Conservation (phyloP, 2,888 invertebrate genomes). For the Heliconius ismenius region DNA sequence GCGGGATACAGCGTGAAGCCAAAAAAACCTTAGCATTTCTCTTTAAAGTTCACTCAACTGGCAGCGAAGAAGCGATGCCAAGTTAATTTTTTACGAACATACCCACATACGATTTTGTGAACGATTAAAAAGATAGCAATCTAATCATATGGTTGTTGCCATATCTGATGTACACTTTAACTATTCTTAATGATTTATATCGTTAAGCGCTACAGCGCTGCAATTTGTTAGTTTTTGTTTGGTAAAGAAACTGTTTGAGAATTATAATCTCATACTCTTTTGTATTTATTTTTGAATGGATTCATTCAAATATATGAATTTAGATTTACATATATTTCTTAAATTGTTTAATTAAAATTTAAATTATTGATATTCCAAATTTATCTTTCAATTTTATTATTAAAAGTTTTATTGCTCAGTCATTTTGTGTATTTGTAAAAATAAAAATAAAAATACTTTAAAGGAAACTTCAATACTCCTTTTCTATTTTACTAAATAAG, state of each 20-base stretch:
- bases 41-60: slow-evolving; percentile 30
- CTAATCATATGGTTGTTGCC: slow-evolving; percentile 51
- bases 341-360: not conserved
- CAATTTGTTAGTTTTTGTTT: not conserved
- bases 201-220: slow-evolving; percentile 40
- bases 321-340: not conserved
- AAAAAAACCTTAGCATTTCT: not conserved
- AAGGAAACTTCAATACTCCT: not conserved
- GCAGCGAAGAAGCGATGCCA: slow-evolving; percentile 37
- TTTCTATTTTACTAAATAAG: not conserved
- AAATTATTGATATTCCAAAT: not conserved
- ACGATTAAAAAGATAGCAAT: slow-evolving; percentile 52
- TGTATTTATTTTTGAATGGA: not conserved
- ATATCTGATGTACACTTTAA: slow-evolving; percentile 43
- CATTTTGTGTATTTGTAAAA: too few species aligned
- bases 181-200: slow-evolving; percentile 38
- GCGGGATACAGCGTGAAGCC: too few species aligned
- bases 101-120: slow-evolving; percentile 46
- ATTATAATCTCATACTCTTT: not conserved
- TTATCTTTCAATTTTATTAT: not conserved
- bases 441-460: not conserved
- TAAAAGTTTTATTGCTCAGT: not conserved
- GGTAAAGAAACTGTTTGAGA: not conserved
- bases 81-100: slow-evolving; percentile 44
- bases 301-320: not conserved